These are phyloP conservation scores for Neodon shergylaensis DNA, from an alignment of 2,113 vertebrate species.

Conservation along the genomic window DNA sequence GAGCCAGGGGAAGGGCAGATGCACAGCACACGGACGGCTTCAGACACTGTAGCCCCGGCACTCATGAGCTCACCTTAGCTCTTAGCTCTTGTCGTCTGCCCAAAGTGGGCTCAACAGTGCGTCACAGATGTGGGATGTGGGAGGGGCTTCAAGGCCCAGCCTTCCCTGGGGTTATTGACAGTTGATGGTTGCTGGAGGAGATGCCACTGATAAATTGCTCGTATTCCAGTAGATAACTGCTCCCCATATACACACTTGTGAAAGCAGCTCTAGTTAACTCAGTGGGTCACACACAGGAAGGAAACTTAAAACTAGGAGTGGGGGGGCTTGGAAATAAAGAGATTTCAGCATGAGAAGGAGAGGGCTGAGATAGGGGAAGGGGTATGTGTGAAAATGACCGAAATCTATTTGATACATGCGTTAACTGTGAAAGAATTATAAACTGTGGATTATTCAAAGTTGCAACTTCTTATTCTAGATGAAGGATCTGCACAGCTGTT, in stretches of 20 bases:
- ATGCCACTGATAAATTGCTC: not conserved
- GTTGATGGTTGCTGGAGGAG: not conserved
- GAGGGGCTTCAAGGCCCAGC: not conserved
- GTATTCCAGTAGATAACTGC: not conserved
- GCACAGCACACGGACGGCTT: not conserved
- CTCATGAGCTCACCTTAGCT: not conserved
- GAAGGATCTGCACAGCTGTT: not conserved
- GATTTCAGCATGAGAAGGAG: not conserved
- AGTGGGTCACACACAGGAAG: not conserved
- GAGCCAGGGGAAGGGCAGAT: not conserved
- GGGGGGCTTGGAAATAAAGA: not conserved
- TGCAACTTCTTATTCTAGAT: not conserved
- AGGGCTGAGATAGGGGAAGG: not conserved
- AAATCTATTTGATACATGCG: not conserved
- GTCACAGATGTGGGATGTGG: not conserved
- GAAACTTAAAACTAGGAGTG: not conserved
- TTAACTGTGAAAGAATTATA: not conserved
- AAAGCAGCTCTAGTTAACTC: not conserved
- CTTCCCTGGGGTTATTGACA: not conserved
- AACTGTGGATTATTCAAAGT: not conserved
- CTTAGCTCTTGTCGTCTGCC: not conserved
- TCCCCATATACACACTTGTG: not conserved
- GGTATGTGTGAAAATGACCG: not conserved
- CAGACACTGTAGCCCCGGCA: not conserved
- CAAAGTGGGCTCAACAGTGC: too few species aligned